These are phyloP conservation scores for Poeciliopsis infans DNA, from an alignment of 2,797 vertebrate genomes.

Conservation along the genomic window DNA sequence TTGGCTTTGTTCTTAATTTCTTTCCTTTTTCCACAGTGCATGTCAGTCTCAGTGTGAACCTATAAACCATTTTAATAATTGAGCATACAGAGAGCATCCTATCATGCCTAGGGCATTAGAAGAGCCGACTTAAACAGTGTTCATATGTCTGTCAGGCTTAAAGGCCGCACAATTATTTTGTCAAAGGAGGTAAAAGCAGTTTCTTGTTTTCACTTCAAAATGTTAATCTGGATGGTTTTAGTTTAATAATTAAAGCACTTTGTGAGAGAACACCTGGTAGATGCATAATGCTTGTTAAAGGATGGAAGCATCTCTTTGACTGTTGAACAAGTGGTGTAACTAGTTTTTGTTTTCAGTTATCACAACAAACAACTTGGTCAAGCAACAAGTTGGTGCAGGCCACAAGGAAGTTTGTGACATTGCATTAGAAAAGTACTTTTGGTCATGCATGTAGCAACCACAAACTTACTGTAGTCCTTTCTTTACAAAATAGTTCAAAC, in stretches of 20 bases:
- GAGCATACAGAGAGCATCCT: neutral
- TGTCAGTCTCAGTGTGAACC: neutral
- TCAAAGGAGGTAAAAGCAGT: neutral
- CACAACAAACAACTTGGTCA: neutral
- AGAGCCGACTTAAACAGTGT: neutral
- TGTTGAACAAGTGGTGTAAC: neutral
- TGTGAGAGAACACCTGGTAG: neutral
- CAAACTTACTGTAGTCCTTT: neutral
- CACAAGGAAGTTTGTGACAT: neutral
- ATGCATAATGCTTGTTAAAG: neutral
- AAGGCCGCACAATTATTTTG: neutral
- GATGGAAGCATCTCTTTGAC: neutral
- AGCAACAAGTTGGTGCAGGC: neutral
- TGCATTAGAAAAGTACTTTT: neutral
- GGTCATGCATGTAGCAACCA: neutral
- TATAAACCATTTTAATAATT: neutral
- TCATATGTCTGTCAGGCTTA: neutral
- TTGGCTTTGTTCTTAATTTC: neutral
- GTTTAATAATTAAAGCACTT: neutral
- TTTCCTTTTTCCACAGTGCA: neutral
- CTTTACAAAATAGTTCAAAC: constrained; percentile 1
- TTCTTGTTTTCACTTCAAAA: neutral
- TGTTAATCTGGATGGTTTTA: neutral
- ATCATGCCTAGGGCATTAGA: neutral
- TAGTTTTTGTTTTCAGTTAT: neutral